Evolutionary conservation across 2,888 invertebrate species (phyloP).

Genomic region (Geotrupes spiniger): DNA sequence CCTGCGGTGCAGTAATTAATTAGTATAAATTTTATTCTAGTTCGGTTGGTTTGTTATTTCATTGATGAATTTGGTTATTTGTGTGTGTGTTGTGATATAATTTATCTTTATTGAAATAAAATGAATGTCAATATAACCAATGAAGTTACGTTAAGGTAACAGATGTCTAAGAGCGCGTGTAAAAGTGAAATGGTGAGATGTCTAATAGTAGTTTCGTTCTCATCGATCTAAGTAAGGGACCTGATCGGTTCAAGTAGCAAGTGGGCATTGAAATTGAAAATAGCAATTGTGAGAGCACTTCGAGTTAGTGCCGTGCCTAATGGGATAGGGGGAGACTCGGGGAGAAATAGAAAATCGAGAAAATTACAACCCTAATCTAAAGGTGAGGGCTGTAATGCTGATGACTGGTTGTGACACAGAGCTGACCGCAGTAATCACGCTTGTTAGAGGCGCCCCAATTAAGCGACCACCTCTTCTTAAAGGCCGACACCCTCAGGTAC

Average conservation of each 20-base stretch:
- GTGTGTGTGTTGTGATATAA: too few relatives aligned
- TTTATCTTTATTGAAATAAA: too few relatives aligned
- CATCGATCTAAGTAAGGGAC: constrained; percentile 3
- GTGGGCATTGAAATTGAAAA: constrained; percentile 28
- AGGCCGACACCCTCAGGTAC: constrained; percentile 15
- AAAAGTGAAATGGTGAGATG: too few relatives aligned
- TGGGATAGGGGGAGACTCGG: constrained; percentile 26
- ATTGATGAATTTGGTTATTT: too few relatives aligned
- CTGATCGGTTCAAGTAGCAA: constrained; percentile 14
- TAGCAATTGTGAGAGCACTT: constrained; percentile 25
- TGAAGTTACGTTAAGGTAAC: too few relatives aligned
- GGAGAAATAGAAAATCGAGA: constrained; percentile 27
- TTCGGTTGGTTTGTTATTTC: too few relatives aligned
- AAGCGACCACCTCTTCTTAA: constrained; percentile 27
- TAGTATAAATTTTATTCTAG: too few relatives aligned
- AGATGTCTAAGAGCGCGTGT: too few relatives aligned
- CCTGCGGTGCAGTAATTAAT: too few relatives aligned
- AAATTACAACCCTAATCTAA: constrained; percentile 30
- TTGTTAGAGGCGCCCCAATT: constrained; percentile 31
- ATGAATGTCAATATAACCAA: too few relatives aligned
- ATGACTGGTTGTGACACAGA: constrained; percentile 31
- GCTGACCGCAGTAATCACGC: constrained; percentile 33
- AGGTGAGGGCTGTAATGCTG: constrained; percentile 28
- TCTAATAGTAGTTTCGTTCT: background rate
- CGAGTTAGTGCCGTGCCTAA: constrained; percentile 25